These are phyloP conservation scores for Myiagra hebetior DNA, from an alignment of 2,113 vertebrate genomes.

Conservation along the genomic window DNA sequence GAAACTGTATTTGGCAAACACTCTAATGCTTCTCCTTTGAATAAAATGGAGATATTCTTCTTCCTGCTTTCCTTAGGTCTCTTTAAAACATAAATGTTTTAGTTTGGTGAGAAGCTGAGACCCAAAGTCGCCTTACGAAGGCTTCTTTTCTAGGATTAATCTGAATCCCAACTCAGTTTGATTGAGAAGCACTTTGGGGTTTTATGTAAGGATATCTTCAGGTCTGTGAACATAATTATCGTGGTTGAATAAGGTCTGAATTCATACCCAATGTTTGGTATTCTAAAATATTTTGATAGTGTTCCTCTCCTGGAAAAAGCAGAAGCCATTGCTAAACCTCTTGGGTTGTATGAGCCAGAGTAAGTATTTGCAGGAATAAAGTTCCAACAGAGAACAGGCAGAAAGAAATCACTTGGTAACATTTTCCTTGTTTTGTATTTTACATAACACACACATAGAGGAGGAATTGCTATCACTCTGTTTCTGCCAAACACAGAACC, in stretches of 20 bases:
- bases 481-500: background rate
- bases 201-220: background rate
- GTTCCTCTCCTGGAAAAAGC: background rate
- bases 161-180: background rate
- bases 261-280: background rate
- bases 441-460: rapidly evolving
- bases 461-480: background rate
- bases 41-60: background rate
- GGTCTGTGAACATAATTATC: background rate
- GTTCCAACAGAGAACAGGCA: background rate
- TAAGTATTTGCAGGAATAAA: background rate
- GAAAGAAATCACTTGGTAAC: background rate
- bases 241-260: background rate
- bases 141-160: background rate
- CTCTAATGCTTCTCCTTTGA: background rate
- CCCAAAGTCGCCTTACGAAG: background rate
- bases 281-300: background rate
- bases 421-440: background rate
- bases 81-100: background rate
- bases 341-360: background rate
- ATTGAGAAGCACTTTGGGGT: background rate
- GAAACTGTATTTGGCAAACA: background rate
- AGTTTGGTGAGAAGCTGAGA: background rate
- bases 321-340: background rate
- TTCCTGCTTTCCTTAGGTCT: background rate